A percentile compares a stretch with the other conserved stretches of the same genome.
phyloP scores from a whole-genome alignment of 2,888 invertebrate genomes.

The Ophion ellenae region DNA sequence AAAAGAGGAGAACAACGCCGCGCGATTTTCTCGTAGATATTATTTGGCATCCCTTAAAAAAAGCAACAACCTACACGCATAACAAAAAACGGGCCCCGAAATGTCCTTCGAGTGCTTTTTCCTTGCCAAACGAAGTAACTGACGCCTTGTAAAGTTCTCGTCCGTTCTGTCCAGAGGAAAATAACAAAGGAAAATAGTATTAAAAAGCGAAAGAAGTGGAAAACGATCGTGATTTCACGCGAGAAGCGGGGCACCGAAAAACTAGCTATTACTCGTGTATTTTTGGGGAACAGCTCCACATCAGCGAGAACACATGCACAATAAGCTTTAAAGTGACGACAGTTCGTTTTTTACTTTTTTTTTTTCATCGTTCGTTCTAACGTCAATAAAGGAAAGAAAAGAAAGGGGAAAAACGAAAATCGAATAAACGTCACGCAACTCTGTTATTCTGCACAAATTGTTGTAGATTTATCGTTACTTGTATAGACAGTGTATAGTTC shows the following conservation, averaged over 20 bases:
- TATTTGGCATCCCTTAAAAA: neutral
- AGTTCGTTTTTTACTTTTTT: constrained; percentile 47
- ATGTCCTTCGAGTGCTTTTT: neutral
- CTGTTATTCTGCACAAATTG: constrained; percentile 62
- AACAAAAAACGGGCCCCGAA: neutral
- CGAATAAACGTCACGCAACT: constrained; percentile 49
- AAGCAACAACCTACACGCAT: neutral
- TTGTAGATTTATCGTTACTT: constrained; percentile 66
- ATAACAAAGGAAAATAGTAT: constrained; percentile 62
- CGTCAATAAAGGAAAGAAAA: neutral
- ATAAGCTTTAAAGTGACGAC: constrained; percentile 68
- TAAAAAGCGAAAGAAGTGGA: constrained; percentile 48
- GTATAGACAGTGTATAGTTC: constrained; percentile 76
- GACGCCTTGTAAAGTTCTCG: constrained; percentile 59
- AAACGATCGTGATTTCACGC: neutral
- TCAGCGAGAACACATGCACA: constrained; percentile 63
- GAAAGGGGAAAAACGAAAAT: constrained; percentile 29
- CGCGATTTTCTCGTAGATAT: too few relatives aligned
- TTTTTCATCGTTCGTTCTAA: constrained; percentile 11
- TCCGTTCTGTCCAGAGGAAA: constrained; percentile 29
- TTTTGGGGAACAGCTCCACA: constrained; percentile 32
- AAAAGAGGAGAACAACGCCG: too few relatives aligned
- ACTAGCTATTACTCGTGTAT: neutral
- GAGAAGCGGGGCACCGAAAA: neutral
- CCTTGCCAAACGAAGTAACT: neutral